Evolutionary conservation across 2,797 vertebrate species (phyloP).

Genomic region (Rhodeus uyekii): DNA sequence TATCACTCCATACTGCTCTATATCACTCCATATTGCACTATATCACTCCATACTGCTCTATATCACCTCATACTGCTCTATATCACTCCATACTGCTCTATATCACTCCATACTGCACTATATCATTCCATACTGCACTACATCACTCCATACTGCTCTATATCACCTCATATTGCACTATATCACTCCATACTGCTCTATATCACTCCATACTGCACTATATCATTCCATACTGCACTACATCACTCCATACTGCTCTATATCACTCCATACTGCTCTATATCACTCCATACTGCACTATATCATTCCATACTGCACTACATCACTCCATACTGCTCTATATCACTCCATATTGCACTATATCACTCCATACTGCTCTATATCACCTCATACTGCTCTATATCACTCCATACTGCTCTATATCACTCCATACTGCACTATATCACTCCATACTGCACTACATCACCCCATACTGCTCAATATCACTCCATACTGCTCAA

Average conservation of each 20-base stretch:
- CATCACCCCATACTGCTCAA: too few species aligned
- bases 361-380: neutral
- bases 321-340: neutral
- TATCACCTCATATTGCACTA: neutral
- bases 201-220: neutral
- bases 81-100: neutral
- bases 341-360: neutral
- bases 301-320: neutral
- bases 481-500: too few species aligned
- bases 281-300: neutral
- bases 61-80: neutral
- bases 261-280: neutral
- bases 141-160: neutral
- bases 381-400: too few species aligned
- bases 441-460: too few species aligned
- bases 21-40: neutral
- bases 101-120: neutral
- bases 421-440: too few species aligned
- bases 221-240: neutral
- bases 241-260: accelerated
- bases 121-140: neutral
- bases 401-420: too few species aligned
- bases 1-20: neutral
- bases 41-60: neutral
- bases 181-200: neutral